Evolutionary conservation across 2,888 invertebrate genomes (phyloP).

Genomic region (Ormyrus pomaceus): DNA sequence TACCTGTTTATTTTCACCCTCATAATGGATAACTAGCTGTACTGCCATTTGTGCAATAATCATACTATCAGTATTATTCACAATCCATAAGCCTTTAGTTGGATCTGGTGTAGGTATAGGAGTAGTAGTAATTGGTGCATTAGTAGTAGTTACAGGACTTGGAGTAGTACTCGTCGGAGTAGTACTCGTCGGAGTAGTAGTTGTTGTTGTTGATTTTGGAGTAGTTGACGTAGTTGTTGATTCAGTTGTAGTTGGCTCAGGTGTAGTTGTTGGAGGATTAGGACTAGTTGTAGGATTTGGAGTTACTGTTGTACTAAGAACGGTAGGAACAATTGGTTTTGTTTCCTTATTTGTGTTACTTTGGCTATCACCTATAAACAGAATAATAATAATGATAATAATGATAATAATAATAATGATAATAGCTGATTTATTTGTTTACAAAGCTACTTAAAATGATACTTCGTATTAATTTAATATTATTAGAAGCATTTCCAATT

Average conservation of each 20-base stretch:
- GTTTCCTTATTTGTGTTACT: not conserved
- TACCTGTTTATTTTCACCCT: slow-evolving; percentile 72
- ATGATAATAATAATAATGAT: not conserved
- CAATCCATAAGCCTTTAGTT: slow-evolving; percentile 76
- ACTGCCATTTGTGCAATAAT: slow-evolving; percentile 82
- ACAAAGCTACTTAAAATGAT: too few relatives aligned
- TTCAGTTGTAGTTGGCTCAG: slow-evolving; percentile 68
- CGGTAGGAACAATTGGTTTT: not conserved
- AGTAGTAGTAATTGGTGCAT: slow-evolving; percentile 62
- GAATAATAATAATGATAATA: not conserved
- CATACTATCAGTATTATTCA: slow-evolving; percentile 77
- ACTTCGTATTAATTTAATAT: too few relatives aligned
- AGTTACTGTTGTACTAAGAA: not conserved
- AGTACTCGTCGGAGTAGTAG: slow-evolving; percentile 53
- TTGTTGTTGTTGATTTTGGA: slow-evolving; percentile 62
- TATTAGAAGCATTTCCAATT: too few relatives aligned
- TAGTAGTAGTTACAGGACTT: slow-evolving; percentile 68
- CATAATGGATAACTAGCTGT: slow-evolving; percentile 80
- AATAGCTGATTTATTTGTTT: not conserved
- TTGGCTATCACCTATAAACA: not conserved
- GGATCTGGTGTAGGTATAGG: slow-evolving; percentile 68
- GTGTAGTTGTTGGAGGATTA: slow-evolving; percentile 60
- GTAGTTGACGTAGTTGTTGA: slow-evolving; percentile 18
- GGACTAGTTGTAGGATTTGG: not conserved
- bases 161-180: slow-evolving; percentile 67